Conservation (phyloP, 2,888 invertebrate genomes). For the Acronicta leporina region DNA sequence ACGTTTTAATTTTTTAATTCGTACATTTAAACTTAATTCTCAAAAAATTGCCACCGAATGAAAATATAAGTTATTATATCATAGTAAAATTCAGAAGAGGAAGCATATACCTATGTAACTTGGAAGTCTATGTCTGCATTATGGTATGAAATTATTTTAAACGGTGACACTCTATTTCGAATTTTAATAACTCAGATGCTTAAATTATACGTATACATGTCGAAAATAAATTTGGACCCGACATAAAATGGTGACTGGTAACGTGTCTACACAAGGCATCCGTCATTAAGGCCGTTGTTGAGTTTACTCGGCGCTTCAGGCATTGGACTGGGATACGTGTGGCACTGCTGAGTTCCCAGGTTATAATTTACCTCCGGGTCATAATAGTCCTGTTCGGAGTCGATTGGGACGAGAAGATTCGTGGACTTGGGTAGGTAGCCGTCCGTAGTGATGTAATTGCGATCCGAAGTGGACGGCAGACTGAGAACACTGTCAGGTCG, state of each 20-base stretch:
- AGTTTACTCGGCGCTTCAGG: constrained; percentile 84
- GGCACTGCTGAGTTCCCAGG: constrained; percentile 85
- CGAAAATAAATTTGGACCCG: constrained; percentile 84
- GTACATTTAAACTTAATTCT: constrained; percentile 37
- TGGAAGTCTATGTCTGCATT: constrained; percentile 41
- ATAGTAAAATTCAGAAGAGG: constrained; percentile 48
- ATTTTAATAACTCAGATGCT: constrained; percentile 75
- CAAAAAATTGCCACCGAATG: constrained; percentile 57
- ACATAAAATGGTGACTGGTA: constrained; percentile 63
- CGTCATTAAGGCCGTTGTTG: constrained; percentile 89
- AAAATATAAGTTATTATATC: constrained; percentile 33
- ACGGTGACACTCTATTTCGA: constrained; percentile 84
- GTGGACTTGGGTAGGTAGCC: constrained; percentile 83
- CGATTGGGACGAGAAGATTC: constrained; percentile 86
- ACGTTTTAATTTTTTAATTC: constrained; percentile 40
- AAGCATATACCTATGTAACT: constrained; percentile 31
- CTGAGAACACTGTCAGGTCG: constrained; percentile 85
- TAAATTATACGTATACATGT: constrained; percentile 84
- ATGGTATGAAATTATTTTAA: constrained; percentile 61
- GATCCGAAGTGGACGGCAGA: constrained; percentile 74
- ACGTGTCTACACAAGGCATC: constrained; percentile 89
- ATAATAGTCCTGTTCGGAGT: constrained; percentile 87
- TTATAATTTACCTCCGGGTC: constrained; percentile 88
- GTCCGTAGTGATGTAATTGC: constrained; percentile 77
- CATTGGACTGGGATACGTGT: constrained; percentile 84